phyloP scores from a whole-genome alignment of 2,888 invertebrate genomes.

The Drosophila anomelani region DNA sequence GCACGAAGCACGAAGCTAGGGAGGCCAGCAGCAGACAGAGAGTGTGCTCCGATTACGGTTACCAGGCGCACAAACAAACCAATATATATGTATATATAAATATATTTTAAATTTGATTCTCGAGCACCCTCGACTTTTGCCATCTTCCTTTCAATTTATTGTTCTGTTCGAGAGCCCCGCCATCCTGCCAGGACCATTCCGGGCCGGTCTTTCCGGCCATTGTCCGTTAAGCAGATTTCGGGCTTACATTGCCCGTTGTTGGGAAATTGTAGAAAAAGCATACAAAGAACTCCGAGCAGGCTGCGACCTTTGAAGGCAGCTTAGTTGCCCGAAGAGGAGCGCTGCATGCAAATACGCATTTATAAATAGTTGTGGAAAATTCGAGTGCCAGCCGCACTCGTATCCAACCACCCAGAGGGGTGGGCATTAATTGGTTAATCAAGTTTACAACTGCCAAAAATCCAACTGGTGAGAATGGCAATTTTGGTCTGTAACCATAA shows the following conservation, averaged over 20 bases:
- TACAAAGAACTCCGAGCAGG: constrained; percentile 18
- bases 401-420: neutral
- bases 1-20: constrained; percentile 6
- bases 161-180: constrained; percentile 20
- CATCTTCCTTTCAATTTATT: constrained; percentile 38
- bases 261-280: constrained; percentile 27
- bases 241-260: constrained; percentile 38
- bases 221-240: constrained; percentile 42
- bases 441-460: constrained; percentile 37
- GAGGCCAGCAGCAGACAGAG: constrained; percentile 18
- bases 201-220: constrained; percentile 24
- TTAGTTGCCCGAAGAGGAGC: constrained; percentile 8
- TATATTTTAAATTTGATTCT: constrained; percentile 44
- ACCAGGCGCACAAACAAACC: constrained; percentile 12
- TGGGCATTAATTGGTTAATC: constrained; percentile 44
- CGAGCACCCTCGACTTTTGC: constrained; percentile 34
- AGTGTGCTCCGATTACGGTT: constrained; percentile 41
- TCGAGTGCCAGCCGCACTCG: neutral
- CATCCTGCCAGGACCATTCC: constrained; percentile 24
- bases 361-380: constrained; percentile 14
- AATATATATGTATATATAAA: constrained; percentile 12
- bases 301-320: constrained; percentile 26
- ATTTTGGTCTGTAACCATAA: constrained; percentile 36
- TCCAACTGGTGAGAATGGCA: constrained; percentile 38
- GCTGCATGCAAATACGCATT: constrained; percentile 31